Percentiles rank a stretch among this genome's conserved stretches.
Evolutionary conservation across 2,113 vertebrate species (phyloP).

Genomic region (Natator depressus): DNA sequence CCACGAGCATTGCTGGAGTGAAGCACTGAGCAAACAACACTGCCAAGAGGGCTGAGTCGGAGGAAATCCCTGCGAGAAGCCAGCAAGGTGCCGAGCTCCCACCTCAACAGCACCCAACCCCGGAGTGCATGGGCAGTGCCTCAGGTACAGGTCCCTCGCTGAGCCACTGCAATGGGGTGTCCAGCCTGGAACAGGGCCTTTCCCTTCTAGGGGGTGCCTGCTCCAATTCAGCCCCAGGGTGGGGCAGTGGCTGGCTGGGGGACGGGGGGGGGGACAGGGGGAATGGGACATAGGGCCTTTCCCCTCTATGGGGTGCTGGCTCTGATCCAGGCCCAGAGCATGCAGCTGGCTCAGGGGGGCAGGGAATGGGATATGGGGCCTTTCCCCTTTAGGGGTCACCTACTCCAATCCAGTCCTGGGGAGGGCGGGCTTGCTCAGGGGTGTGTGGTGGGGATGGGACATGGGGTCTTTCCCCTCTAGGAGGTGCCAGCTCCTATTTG

Average conservation of each 20-base stretch:
- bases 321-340: neutral
- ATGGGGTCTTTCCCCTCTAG: neutral
- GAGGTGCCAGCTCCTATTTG: neutral
- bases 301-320: neutral
- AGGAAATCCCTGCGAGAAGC: neutral
- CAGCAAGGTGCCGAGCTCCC: neutral
- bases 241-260: neutral
- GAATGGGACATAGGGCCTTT: neutral
- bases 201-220: too few relatives aligned
- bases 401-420: too few relatives aligned
- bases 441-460: neutral
- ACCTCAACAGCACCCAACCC: neutral
- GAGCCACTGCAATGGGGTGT: neutral
- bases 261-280: neutral
- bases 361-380: too few relatives aligned
- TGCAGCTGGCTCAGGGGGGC: too few relatives aligned
- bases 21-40: neutral
- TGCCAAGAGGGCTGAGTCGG: neutral
- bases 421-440: too few relatives aligned
- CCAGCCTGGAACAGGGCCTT: neutral
- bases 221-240: neutral
- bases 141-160: neutral
- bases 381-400: too few relatives aligned
- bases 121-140: neutral
- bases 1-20: neutral